Conservation (phyloP, 2,888 invertebrate genomes). For the Diplolepis rosae region DNA sequence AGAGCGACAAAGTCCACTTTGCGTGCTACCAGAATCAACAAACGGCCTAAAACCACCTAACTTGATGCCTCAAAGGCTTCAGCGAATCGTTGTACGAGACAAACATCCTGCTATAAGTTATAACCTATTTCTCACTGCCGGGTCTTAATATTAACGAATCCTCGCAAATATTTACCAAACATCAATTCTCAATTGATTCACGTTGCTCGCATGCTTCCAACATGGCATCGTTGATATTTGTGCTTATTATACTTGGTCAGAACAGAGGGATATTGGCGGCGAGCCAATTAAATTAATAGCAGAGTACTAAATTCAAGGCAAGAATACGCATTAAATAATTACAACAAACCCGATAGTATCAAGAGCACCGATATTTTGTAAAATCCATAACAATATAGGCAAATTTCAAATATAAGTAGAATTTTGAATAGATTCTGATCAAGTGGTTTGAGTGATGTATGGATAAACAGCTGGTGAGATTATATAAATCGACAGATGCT, state of each 20-base stretch:
- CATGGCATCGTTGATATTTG: constrained; percentile 6
- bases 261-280: constrained; percentile 14
- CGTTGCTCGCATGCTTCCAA: not conserved
- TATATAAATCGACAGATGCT: not conserved
- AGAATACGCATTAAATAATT: not conserved
- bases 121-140: not conserved
- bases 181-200: constrained; percentile 43
- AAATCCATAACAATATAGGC: not conserved
- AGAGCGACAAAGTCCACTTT: constrained; percentile 12
- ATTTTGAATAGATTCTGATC: not conserved
- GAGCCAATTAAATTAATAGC: constrained; percentile 29
- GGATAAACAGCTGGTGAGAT: not conserved
- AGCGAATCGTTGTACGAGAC: not conserved
- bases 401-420: not conserved
- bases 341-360: not conserved
- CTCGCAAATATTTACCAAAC: constrained; percentile 61
- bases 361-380: not conserved
- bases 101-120: constrained; percentile 7
- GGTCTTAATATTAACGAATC: constrained; percentile 39
- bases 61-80: constrained; percentile 14
- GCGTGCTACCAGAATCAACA: constrained; percentile 21
- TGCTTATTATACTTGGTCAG: constrained; percentile 25
- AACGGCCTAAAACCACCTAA: not conserved
- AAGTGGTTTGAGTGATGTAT: not conserved
- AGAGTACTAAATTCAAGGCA: not conserved